Base-by-base conservation (phyloP, 2,113 vertebrate species). In the Aphyosemion australe region DNA sequence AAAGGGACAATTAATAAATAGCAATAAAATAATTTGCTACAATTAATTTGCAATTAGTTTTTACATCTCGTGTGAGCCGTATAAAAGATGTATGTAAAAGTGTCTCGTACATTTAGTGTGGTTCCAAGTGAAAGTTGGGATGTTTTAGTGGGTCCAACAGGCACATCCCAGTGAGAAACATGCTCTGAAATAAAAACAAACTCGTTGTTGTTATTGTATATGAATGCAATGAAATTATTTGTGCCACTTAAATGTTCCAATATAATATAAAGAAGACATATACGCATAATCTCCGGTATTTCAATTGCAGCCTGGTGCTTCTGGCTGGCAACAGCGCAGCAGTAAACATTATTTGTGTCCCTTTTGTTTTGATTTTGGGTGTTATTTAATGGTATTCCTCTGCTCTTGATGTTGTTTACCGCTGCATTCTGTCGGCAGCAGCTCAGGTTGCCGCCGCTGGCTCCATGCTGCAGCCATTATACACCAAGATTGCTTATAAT, bases 401-500 rank as follows among this genome's bases (percentile, higher is more conserved):
- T 49, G 47, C 52, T 32, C 7, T 14, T 42, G 9, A 34, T 18
- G 32, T 43, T 58, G 43, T 48, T 39, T 39, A 61, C 59, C 61
- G 19, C 57, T 71, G 18, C 42, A 37, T 20, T n/a, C 42, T 54
- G 2, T 21, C 49, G 56, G 54, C 50, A 71, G 31, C 48, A 39
- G 51, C 55, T 69, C 56, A 48, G 63, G 32, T n/a, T 67, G 42
- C n/a, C 12, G 46, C 61, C 61, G 20, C 20, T 46, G 51, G 47
- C 42, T 1, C 50, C 14, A 47, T 13, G 41, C 58, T 14, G 12
- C 13, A 42, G 57, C 39, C 39, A 62, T 70, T 65, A 58, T 65
- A 55, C 45, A 60, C 54, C 14, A 32, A 15, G 19, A 21, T 76
- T 72, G 60, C 37, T 50, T 56, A 20, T 53, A 72, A 74, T 63